These are phyloP conservation scores for Diaphora mendica DNA, from an alignment of 2,888 invertebrate genomes.

Conservation along the genomic window DNA sequence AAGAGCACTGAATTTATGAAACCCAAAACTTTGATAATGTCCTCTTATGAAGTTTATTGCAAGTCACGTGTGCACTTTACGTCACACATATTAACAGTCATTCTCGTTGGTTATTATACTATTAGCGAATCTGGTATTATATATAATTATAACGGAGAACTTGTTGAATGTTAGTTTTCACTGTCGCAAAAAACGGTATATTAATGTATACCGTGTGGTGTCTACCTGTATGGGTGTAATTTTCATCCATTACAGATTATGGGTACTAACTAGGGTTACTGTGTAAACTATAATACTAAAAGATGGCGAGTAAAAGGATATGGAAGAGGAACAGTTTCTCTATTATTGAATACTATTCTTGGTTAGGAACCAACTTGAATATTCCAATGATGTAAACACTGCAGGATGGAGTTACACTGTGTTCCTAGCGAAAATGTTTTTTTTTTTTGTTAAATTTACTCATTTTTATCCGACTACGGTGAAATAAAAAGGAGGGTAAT, in stretches of 20 bases:
- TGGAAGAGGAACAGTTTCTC: neutral
- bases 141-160: neutral
- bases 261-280: neutral
- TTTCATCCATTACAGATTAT: neutral
- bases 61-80: constrained; percentile 33
- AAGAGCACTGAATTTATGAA: constrained; percentile 54
- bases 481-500: too few species aligned
- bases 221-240: neutral
- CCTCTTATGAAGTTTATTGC: constrained; percentile 42
- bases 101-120: constrained; percentile 9
- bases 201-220: constrained; percentile 1
- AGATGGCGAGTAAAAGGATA: neutral
- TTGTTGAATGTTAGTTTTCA: constrained; percentile 4
- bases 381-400: too few species aligned
- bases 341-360: too few species aligned
- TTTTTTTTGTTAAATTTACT: too few species aligned
- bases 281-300: neutral
- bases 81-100: constrained; percentile 15
- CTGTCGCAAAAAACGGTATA: constrained; percentile 1
- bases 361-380: too few species aligned
- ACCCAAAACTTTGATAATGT: constrained; percentile 52
- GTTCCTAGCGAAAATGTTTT: too few species aligned
- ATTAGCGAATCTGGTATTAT: neutral
- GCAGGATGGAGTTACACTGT: too few species aligned
- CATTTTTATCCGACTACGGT: too few species aligned